phyloP scores from a whole-genome alignment of 2,797 vertebrate species.

The Rhyacichthys aspro region DNA sequence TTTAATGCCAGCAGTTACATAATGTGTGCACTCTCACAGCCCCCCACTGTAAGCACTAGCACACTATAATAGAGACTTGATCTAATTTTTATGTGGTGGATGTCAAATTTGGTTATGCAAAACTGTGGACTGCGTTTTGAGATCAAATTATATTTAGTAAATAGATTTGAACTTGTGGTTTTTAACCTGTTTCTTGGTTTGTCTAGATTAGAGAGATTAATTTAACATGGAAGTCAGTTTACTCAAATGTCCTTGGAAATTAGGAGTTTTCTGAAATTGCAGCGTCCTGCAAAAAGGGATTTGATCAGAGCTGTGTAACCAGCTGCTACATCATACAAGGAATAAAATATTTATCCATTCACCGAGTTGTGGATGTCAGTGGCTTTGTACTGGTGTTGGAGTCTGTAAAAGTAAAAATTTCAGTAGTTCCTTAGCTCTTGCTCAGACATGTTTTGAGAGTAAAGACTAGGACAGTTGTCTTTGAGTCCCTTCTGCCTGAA shows the following conservation, averaged over 20 bases:
- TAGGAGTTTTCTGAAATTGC: too few relatives aligned
- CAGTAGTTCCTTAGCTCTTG: constrained; percentile 18
- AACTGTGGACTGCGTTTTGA: constrained; percentile 10
- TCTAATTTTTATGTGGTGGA: constrained; percentile 6
- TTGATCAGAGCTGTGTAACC: too few relatives aligned
- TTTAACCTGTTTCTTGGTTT: neutral
- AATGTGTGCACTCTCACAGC: constrained; percentile 12
- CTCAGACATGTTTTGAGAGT: constrained; percentile 19
- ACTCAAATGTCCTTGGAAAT: too few relatives aligned
- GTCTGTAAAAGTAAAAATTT: neutral
- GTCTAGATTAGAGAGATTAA: too few relatives aligned
- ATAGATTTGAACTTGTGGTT: neutral
- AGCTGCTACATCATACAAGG: too few relatives aligned
- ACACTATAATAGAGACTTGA: constrained; percentile 16
- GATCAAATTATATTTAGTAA: constrained; percentile 6
- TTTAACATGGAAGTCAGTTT: too few relatives aligned
- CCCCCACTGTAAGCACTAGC: neutral
- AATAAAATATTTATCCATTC: too few relatives aligned
- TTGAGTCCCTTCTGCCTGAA: constrained; percentile 1
- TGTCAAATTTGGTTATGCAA: constrained; percentile 17
- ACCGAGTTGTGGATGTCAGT: neutral
- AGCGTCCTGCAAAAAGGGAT: too few relatives aligned
- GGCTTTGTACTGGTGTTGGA: neutral
- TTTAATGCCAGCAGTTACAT: constrained; percentile 38
- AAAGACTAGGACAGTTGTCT: constrained; percentile 1